Evolutionary conservation across 2,888 invertebrate species (phyloP), one percentile per base, ranked within the genome.

Genomic region (Harmothoe impar): DNA sequence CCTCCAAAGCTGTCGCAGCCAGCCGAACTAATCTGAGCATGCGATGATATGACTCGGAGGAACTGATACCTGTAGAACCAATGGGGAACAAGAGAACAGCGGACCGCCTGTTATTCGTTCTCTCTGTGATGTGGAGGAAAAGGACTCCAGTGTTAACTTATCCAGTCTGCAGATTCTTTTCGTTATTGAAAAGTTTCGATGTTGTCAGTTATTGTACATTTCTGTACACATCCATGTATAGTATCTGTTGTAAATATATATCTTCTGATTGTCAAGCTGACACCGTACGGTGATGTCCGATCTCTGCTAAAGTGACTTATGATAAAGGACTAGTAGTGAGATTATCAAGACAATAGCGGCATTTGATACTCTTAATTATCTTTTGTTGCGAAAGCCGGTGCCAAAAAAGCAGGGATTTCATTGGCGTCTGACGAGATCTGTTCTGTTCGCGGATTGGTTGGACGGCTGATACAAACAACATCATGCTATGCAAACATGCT

Each of bases 191-290:
- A 43, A 81, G 81, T 81, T 81, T 81, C 81, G n/a, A 17, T 81
- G 81, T 81, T 81, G 81, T 81, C 81, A 23, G 81, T 20, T n/a
- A 33, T 33, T 81, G 81, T 81, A 81, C n/a, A 81, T 81, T 35
- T 33, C n/a, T 77, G 43, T 81, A 43, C 15, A 81, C 33, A 1
- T 43, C 17, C 25, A 17, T 33, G 23, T 81, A 33, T 81, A 77
- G 17, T 17, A 3, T 81, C 33, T 43, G 43, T 81, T 81, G 43
- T 81, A 81, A 15, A 25, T 77, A 77, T 20, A 33, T 35, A 81
- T 15, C 33, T 81, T 81, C 43, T 81, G 15, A 43, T 81, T 33
- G 17, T 81, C n/a, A 33, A 81, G 33, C 35, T 81, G 81, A 81
- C 43, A 33, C 20, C 20, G 0, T 29, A 31, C 17, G n/a, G 33